Evolutionary conservation across 2,888 invertebrate species (phyloP).

Genomic region (Philhelius pedissequus): DNA sequence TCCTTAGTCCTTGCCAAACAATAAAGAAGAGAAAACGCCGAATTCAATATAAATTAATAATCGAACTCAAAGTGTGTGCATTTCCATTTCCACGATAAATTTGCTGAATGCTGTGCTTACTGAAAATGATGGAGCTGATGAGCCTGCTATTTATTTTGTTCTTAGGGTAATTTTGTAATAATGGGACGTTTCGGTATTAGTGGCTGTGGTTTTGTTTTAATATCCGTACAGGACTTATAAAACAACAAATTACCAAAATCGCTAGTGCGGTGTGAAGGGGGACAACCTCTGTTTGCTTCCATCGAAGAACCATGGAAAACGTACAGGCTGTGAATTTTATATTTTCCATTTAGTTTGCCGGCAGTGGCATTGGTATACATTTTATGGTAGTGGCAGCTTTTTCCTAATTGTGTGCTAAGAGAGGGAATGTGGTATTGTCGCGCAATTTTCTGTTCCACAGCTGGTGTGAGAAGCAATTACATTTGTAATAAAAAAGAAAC

Average conservation of each 20-base stretch:
- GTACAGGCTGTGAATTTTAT: constrained; percentile 3
- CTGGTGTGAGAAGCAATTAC: constrained; percentile 53
- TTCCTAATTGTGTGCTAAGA: constrained; percentile 12
- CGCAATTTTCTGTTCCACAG: background rate
- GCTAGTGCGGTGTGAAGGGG: background rate
- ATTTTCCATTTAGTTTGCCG: background rate
- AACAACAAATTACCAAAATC: constrained; percentile 40
- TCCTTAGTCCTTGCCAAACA: constrained; percentile 12
- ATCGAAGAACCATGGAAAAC: background rate
- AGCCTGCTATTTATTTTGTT: background rate
- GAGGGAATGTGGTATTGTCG: constrained; percentile 14
- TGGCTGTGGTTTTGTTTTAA: constrained; percentile 52
- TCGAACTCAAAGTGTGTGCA: constrained; percentile 41
- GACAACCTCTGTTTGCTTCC: background rate
- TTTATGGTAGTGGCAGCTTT: background rate
- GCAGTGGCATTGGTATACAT: background rate
- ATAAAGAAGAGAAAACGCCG: background rate
- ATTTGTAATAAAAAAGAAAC: constrained; percentile 22
- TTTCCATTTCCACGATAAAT: background rate
- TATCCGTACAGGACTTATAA: constrained; percentile 55
- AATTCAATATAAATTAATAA: constrained; percentile 54
- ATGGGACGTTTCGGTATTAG: constrained; percentile 30
- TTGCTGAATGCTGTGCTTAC: background rate
- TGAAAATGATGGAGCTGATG: background rate
- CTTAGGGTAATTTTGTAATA: constrained; percentile 21